Evolutionary conservation across 2,888 invertebrate genomes (phyloP).

Genomic region (Zhuqinia jingwanae): DNA sequence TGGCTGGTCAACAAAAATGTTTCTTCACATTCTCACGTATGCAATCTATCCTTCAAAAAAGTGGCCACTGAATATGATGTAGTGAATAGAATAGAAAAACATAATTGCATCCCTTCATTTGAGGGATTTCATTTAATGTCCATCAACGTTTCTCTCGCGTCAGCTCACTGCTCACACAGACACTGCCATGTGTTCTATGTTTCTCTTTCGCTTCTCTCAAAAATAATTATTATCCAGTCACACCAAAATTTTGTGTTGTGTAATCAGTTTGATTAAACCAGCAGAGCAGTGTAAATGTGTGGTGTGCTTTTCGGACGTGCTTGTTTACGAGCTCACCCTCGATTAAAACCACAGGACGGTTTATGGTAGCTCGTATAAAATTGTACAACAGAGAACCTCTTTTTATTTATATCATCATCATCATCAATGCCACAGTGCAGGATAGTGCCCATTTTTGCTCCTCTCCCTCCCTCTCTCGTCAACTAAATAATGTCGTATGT

Average conservation of each 20-base stretch:
- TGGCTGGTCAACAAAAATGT: not conserved
- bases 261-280: conserved; percentile 71
- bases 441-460: conserved; percentile 23
- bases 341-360: conserved; percentile 67
- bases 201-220: conserved; percentile 28
- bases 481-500: conserved; percentile 25
- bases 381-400: conserved; percentile 36
- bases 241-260: conserved; percentile 58
- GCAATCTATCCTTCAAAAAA: not conserved
- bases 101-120: conserved; percentile 24
- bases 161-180: not conserved
- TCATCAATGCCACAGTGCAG: not conserved
- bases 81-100: not conserved
- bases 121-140: conserved; percentile 37
- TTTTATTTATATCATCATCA: conserved; percentile 35
- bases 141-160: not conserved
- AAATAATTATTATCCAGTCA: conserved; percentile 52
- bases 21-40: not conserved
- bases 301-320: conserved; percentile 36
- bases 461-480: not conserved
- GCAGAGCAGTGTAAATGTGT: conserved; percentile 9
- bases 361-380: conserved; percentile 56
- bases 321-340: conserved; percentile 65
- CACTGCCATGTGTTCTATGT: not conserved
- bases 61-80: not conserved